Conservation (phyloP, 1,140 invertebrate genomes). For the Medauroidea extradentata region DNA sequence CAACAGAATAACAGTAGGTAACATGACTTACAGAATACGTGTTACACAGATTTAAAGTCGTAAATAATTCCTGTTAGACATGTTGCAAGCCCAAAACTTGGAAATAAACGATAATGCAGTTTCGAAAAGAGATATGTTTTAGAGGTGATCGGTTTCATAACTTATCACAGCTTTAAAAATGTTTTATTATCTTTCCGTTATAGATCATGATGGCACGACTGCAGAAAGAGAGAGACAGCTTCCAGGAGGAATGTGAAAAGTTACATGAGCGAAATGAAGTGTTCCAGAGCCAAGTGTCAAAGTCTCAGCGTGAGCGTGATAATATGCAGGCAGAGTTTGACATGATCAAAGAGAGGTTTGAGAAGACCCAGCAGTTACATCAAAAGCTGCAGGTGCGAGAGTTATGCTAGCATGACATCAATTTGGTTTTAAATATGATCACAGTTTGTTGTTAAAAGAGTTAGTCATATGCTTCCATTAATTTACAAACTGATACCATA, state of each 20-base stretch:
- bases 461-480: not conserved
- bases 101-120: no score
- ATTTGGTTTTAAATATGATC: no score
- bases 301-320: conserved; percentile 80
- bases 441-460: not conserved
- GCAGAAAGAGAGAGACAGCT: conserved; percentile 81
- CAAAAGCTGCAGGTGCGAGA: conserved; percentile 70
- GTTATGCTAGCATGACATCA: not conserved
- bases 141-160: no score
- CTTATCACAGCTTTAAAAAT: no score
- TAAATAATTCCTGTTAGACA: no score
- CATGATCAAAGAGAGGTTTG: conserved; percentile 79
- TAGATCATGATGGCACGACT: conserved; percentile 66
- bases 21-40: no score
- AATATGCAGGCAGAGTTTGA: conserved; percentile 79
- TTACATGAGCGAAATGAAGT: conserved; percentile 75
- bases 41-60: no score
- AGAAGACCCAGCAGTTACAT: conserved; percentile 76
- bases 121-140: no score
- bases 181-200: conserved; percentile 12
- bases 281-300: conserved; percentile 70
- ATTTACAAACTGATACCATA: not conserved
- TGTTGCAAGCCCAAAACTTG: no score
- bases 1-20: no score
- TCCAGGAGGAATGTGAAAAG: conserved; percentile 74